phyloP scores from a whole-genome alignment of 1,140 invertebrate genomes.

The Monomorium pharaonis region DNA sequence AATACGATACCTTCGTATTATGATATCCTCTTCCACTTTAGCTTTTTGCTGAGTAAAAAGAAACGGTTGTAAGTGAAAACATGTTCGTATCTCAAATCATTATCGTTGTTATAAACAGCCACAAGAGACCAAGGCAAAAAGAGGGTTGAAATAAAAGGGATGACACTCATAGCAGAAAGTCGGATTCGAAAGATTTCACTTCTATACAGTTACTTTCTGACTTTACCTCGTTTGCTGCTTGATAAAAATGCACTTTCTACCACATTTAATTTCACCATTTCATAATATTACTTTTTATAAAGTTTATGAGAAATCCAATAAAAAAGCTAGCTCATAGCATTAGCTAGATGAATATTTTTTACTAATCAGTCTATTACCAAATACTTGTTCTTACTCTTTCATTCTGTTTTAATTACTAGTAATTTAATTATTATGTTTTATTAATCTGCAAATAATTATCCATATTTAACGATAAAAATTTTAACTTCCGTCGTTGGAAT shows the following conservation, averaged over 20 bases:
- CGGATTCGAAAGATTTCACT: conserved; percentile 22
- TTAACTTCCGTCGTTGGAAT: too few species aligned
- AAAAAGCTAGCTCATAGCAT: too few species aligned
- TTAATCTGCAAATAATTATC: not conserved
- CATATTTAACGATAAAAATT: not conserved
- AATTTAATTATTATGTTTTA: not conserved
- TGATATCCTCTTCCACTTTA: not conserved
- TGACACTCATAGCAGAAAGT: not conserved
- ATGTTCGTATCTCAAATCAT: not conserved
- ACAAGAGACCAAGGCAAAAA: conserved; percentile 5
- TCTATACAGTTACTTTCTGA: not conserved
- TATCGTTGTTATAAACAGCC: not conserved
- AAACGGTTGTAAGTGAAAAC: conserved; percentile 2
- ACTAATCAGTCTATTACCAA: not conserved
- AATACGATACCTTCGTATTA: not conserved
- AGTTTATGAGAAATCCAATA: too few species aligned
- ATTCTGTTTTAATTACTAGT: not conserved
- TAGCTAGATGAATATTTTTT: not conserved
- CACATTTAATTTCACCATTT: not conserved
- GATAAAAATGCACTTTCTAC: not conserved
- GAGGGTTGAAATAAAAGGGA: not conserved
- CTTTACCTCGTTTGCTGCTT: not conserved
- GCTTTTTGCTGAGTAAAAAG: conserved; percentile 3
- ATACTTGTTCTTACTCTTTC: not conserved
- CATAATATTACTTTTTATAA: not conserved